A percentile compares a stretch with the other conserved stretches of the same genome.
These are phyloP conservation scores for Pristionchus japonicus DNA, from an alignment of 2,888 invertebrate genomes.

Conservation along the genomic window DNA sequence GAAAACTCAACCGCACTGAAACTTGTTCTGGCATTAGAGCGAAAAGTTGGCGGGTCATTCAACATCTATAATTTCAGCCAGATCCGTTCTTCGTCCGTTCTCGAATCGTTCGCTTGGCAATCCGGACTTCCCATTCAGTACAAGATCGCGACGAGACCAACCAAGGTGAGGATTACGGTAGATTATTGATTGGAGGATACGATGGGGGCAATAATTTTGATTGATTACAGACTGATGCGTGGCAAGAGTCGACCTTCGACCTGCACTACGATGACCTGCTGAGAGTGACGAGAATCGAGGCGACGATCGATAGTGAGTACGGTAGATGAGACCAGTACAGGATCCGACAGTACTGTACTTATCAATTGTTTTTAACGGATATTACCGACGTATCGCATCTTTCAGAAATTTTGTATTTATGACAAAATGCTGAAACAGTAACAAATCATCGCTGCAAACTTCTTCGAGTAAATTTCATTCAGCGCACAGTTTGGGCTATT, in stretches of 20 bases:
- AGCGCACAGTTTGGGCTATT: too few relatives aligned
- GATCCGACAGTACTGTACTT: neutral
- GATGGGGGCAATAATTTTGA: neutral
- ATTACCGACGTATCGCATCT: too few relatives aligned
- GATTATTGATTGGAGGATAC: neutral
- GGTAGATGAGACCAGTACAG: neutral
- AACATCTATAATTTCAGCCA: neutral
- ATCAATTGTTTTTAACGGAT: too few relatives aligned
- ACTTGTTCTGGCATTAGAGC: neutral
- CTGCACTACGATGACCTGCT: conserved; percentile 61
- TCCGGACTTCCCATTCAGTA: neutral
- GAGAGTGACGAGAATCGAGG: conserved; percentile 24
- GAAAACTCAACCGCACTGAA: too few relatives aligned
- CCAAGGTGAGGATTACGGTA: conserved; percentile 13
- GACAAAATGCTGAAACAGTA: too few relatives aligned
- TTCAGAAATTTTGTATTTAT: too few relatives aligned
- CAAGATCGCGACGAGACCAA: conserved; percentile 18
- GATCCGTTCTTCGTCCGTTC: neutral
- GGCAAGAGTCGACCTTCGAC: conserved; percentile 53
- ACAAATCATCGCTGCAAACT: too few relatives aligned
- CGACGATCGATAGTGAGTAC: conserved; percentile 48
- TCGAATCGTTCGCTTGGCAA: conserved; percentile 9
- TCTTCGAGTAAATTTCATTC: too few relatives aligned
- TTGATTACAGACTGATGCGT: conserved; percentile 28
- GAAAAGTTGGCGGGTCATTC: neutral